Base-by-base conservation (phyloP, 2,113 vertebrate genomes). In the Nycticryphes semicollaris region DNA sequence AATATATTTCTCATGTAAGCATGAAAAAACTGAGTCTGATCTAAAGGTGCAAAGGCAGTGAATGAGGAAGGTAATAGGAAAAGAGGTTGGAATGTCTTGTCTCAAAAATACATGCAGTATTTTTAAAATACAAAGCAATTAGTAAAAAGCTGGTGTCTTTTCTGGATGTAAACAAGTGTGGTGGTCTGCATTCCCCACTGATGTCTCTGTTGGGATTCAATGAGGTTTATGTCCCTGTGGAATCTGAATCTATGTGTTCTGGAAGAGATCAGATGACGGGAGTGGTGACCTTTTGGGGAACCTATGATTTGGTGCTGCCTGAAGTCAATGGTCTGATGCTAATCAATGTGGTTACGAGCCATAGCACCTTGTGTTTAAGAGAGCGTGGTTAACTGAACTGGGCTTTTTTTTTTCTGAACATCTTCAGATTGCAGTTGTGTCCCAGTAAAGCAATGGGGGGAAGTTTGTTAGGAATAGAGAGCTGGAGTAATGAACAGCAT, bases 291-390 rank as follows among this genome's bases (percentile, higher is more conserved):
- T 60, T 66, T 60, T 14, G 51, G 64, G 45, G 51, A 92, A 14
- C 23, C 57, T 30, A 1, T 4, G 9, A 9, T 43, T 80, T 5
- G 5, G 10, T 60, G 80, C 56, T 54, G 14, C 27, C 39, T 28
- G 41, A 48, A 67, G 48, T 69, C 51, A 48, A 20, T 60, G 41
- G 50, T 27, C 35, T 3, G 9, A 39, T 31, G 60, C 39, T 51
- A 23, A 64, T 28, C 31, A 50, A 18, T 23, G 25, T 5, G 1
- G 14, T 66, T 45, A 39, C 0, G 5, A 84, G 24, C 30, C 24
- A 10, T 11, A 50, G 39, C 9, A 5, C 0, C 0, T 9, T 2
- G 17, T 1, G 14, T 50, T 76, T 81, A 31, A 48, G 39, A 45
- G 68, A 62, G 22, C 2, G 0, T 35, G 31, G 39, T 23, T 30